Evolutionary conservation across 2,888 invertebrate genomes (phyloP).

Genomic region (Epinotia ramella): DNA sequence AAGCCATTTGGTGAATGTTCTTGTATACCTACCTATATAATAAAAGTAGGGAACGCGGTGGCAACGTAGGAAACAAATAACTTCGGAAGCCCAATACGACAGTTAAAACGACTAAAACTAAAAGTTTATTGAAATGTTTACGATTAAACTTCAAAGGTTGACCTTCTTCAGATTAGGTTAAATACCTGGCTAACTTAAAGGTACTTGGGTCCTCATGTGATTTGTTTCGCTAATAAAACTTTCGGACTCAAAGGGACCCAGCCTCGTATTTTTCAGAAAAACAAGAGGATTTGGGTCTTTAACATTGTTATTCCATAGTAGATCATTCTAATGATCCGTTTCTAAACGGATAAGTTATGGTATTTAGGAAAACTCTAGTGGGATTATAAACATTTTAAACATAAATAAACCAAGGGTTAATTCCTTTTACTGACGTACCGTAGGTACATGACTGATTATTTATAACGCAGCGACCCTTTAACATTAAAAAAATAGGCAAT

Average conservation of each 20-base stretch:
- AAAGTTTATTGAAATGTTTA: slow-evolving; percentile 43
- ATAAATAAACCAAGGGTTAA: slow-evolving; percentile 1
- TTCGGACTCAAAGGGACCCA: slow-evolving; percentile 34
- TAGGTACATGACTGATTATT: slow-evolving; percentile 3
- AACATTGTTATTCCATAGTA: slow-evolving; percentile 8
- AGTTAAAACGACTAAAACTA: slow-evolving; percentile 28
- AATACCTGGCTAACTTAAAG: slow-evolving; percentile 59
- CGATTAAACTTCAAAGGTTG: slow-evolving; percentile 49
- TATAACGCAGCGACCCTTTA: slow-evolving; percentile 21
- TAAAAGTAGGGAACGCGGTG: too few species aligned
- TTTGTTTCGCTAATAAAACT: slow-evolving; percentile 50
- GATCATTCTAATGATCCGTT: too few species aligned
- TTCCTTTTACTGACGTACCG: background rate
- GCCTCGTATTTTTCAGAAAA: slow-evolving; percentile 37
- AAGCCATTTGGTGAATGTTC: background rate
- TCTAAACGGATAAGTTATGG: too few species aligned
- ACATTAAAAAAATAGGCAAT: background rate
- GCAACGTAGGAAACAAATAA: background rate
- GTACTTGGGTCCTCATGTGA: slow-evolving; percentile 46
- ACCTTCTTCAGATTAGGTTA: slow-evolving; percentile 50
- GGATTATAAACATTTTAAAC: background rate
- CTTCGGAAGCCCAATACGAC: background rate
- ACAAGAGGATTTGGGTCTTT: slow-evolving; percentile 12
- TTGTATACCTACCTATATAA: too few species aligned
- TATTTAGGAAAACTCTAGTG: background rate